Conservation (phyloP, 2,113 vertebrate genomes). For the Baryphthengus martii region DNA sequence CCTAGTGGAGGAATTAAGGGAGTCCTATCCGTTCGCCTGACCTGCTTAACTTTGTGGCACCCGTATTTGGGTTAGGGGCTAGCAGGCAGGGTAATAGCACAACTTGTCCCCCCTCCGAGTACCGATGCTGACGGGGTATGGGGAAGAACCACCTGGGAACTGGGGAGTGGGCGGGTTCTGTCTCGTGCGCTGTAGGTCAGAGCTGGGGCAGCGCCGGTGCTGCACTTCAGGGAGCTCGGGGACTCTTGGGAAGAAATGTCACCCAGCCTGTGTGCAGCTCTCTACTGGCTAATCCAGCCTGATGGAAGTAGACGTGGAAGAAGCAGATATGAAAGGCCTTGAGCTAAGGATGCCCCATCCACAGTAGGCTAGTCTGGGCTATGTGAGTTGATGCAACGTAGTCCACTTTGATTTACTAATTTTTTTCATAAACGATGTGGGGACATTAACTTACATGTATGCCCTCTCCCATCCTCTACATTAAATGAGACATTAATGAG, state of each 20-base stretch:
- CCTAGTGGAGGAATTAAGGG: not conserved
- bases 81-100: not conserved
- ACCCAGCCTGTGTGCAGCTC: not conserved
- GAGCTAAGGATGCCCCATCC: not conserved
- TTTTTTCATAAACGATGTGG: not conserved
- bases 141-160: not conserved
- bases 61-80: not conserved
- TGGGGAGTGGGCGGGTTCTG: not conserved
- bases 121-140: not conserved
- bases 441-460: not conserved
- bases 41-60: not conserved
- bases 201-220: not conserved
- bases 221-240: accelerated
- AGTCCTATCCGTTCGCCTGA: not conserved
- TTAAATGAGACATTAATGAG: not conserved
- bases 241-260: not conserved
- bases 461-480: not conserved
- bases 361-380: not conserved
- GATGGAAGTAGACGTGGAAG: not conserved
- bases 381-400: not conserved
- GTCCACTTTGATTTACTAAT: not conserved
- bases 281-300: not conserved
- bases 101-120: not conserved
- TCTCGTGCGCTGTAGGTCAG: accelerated
- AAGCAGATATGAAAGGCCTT: not conserved